Percentiles rank a stretch among this genome's conserved stretches.
Evolutionary conservation across 2,888 invertebrate genomes (phyloP).

Genomic region (Lasiommata megera): DNA sequence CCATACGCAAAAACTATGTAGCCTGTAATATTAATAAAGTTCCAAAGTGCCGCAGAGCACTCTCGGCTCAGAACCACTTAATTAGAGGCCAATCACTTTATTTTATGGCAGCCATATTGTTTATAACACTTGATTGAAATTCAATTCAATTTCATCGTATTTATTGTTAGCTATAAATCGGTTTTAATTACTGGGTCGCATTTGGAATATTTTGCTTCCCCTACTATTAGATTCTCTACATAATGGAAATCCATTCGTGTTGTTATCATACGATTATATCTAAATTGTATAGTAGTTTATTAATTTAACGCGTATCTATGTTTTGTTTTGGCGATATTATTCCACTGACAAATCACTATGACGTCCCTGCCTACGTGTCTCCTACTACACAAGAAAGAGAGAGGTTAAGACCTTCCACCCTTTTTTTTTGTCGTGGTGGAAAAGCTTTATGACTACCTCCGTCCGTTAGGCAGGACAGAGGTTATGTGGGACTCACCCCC

Average conservation of each 20-base stretch:
- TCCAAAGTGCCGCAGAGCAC: conserved; percentile 1
- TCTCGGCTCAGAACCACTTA: conserved; percentile 4
- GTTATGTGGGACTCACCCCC: too few relatives aligned
- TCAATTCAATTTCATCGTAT: conserved; percentile 20
- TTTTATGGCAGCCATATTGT: conserved; percentile 20
- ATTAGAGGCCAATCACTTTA: conserved; percentile 15
- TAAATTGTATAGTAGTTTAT: too few relatives aligned
- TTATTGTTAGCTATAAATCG: conserved; percentile 20
- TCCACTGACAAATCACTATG: too few relatives aligned
- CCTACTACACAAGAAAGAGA: too few relatives aligned
- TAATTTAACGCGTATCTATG: too few relatives aligned
- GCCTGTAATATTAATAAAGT: conserved; percentile 8
- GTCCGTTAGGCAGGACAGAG: too few relatives aligned
- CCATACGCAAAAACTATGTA: conserved; percentile 1
- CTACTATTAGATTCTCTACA: background rate
- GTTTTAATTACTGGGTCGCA: conserved; percentile 15
- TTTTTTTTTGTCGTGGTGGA: too few relatives aligned
- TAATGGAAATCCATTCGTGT: background rate
- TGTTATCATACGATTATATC: too few relatives aligned
- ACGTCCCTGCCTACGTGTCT: too few relatives aligned
- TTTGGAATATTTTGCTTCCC: background rate
- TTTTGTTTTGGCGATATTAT: too few relatives aligned
- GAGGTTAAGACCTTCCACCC: too few relatives aligned
- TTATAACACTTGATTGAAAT: conserved; percentile 21
- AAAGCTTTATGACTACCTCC: too few relatives aligned